Percentiles rank a stretch among this genome's conserved stretches.
phyloP scores from a whole-genome alignment of 2,888 invertebrate species.

The Drosophila peninsularis region DNA sequence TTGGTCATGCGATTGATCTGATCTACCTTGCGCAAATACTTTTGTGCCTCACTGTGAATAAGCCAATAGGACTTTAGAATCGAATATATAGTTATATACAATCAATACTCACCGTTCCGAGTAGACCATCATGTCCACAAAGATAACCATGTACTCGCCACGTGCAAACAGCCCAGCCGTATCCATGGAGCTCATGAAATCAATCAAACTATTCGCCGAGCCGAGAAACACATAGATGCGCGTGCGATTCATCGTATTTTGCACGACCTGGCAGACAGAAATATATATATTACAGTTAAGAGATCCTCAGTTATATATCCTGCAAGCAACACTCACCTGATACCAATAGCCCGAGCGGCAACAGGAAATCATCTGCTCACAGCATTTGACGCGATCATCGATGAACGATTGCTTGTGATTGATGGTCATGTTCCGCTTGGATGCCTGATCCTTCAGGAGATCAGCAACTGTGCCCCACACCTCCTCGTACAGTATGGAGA shows the following conservation, averaged over 20 bases:
- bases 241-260: slow-evolving; percentile 93
- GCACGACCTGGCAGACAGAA: slow-evolving; percentile 82
- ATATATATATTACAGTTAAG: neutral
- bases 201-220: slow-evolving; percentile 92
- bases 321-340: slow-evolving; percentile 85
- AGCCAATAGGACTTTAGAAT: neutral
- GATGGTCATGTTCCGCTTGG: slow-evolving; percentile 91
- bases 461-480: slow-evolving; percentile 93
- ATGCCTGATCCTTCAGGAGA: slow-evolving; percentile 91
- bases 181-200: slow-evolving; percentile 97
- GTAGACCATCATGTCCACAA: slow-evolving; percentile 96
- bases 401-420: slow-evolving; percentile 90
- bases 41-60: slow-evolving; percentile 87
- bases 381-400: slow-evolving; percentile 90
- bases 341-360: slow-evolving; percentile 93
- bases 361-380: slow-evolving; percentile 90
- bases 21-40: slow-evolving; percentile 91
- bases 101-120: slow-evolving; percentile 86
- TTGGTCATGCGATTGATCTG: slow-evolving; percentile 86
- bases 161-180: slow-evolving; percentile 93
- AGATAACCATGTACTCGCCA: slow-evolving; percentile 97
- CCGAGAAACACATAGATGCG: slow-evolving; percentile 98
- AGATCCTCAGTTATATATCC: too few relatives aligned
- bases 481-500: slow-evolving; percentile 94
- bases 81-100: accelerated